Evolutionary conservation across 2,888 invertebrate genomes (phyloP).

Genomic region (Euplexia lucipara): DNA sequence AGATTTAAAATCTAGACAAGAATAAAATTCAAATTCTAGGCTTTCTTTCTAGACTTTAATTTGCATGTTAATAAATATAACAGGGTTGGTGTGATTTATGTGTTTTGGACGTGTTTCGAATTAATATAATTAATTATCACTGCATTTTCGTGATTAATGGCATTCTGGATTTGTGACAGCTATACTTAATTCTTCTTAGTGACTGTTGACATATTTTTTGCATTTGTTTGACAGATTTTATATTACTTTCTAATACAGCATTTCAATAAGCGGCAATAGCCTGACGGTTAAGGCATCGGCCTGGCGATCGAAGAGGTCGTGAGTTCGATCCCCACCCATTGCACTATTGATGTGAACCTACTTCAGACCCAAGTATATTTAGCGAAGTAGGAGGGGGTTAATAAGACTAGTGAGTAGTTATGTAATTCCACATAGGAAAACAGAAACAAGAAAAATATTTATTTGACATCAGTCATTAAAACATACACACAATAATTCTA

Average conservation of each 20-base stretch:
- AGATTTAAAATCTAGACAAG: not conserved
- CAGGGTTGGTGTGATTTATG: constrained; percentile 19
- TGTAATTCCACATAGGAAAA: too few species aligned
- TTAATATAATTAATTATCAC: constrained; percentile 6
- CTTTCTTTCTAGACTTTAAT: constrained; percentile 11
- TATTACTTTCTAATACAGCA: not conserved
- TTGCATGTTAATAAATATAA: constrained; percentile 11
- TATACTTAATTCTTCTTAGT: constrained; percentile 18
- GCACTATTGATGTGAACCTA: too few species aligned
- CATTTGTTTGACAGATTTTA: not conserved
- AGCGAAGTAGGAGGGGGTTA: too few species aligned
- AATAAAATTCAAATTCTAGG: constrained; percentile 6
- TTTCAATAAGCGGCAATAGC: too few species aligned
- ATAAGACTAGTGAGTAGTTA: too few species aligned
- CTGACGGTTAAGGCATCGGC: too few species aligned
- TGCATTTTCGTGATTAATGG: not conserved
- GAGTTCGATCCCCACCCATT: too few species aligned
- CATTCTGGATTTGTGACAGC: constrained; percentile 16
- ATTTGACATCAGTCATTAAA: too few species aligned
- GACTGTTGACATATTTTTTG: constrained; percentile 16
- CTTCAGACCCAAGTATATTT: too few species aligned
- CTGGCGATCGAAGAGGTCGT: too few species aligned
- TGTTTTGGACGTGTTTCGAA: constrained; percentile 10
- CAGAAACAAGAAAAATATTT: too few species aligned
- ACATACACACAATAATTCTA: too few species aligned